Conservation (phyloP, 1,140 invertebrate species). For the Drosophila murphyi region DNA sequence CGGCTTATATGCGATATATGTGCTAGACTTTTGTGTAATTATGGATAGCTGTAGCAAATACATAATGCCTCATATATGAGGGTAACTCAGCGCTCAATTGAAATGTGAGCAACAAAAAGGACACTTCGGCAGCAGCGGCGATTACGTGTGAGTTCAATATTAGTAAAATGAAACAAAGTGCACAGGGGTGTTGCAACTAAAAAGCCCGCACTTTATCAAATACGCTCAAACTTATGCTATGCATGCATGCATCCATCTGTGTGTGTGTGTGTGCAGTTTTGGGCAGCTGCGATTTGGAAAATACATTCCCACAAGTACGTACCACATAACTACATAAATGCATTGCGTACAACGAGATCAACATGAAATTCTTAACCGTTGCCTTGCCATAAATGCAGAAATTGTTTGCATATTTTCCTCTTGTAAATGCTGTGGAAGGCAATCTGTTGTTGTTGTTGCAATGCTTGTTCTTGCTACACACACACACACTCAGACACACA, state of each 20-base stretch:
- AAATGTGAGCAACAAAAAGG: conserved; percentile 52
- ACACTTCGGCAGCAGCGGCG: conserved; percentile 34
- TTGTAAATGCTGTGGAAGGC: conserved; percentile 14
- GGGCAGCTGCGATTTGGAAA: conserved; percentile 39
- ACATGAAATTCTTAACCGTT: conserved; percentile 34
- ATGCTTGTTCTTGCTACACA: conserved; percentile 37
- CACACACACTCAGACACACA: neutral
- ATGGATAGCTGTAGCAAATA: conserved; percentile 44
- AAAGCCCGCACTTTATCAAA: conserved; percentile 33
- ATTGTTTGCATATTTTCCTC: conserved; percentile 65
- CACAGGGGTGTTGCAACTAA: conserved; percentile 28
- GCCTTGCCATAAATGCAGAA: conserved; percentile 47
- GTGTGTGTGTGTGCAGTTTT: neutral
- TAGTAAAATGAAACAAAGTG: conserved; percentile 38
- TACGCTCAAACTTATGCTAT: conserved; percentile 51
- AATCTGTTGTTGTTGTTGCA: conserved; percentile 39
- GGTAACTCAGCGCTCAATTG: conserved; percentile 51
- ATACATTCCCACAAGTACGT: conserved; percentile 40
- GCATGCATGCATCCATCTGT: neutral
- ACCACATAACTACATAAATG: neutral
- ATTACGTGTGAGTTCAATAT: conserved; percentile 35
- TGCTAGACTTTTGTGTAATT: conserved; percentile 66
- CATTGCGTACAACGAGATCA: conserved; percentile 33
- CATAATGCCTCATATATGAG: conserved; percentile 53
- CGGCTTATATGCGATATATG: conserved; percentile 69